Evolutionary conservation across 2,113 vertebrate genomes (phyloP).

Genomic region (Psophia crepitans): DNA sequence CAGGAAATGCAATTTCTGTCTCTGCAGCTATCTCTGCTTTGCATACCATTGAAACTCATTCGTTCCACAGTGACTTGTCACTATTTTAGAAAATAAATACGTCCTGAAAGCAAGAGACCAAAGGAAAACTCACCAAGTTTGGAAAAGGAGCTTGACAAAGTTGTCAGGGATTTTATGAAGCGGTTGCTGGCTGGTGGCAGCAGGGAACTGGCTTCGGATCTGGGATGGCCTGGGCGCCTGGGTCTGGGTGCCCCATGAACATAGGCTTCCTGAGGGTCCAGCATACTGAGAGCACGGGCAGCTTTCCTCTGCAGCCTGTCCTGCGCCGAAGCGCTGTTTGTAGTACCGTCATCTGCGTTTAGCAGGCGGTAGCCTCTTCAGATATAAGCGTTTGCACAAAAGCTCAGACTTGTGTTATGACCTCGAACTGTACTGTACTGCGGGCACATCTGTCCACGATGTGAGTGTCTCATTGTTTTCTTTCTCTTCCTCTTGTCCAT

Average conservation of each 20-base stretch:
- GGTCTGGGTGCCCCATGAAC: neutral
- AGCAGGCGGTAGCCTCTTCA: neutral
- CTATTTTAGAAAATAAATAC: neutral
- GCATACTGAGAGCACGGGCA: neutral
- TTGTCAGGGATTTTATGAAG: fast-evolving
- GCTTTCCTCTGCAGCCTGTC: neutral
- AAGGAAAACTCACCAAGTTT: neutral
- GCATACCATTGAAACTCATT: neutral
- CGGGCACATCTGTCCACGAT: fast-evolving
- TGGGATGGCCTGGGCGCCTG: neutral
- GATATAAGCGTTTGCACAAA: fast-evolving
- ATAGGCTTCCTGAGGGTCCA: neutral
- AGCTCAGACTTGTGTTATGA: neutral
- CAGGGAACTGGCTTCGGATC: neutral
- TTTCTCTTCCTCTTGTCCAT: neutral
- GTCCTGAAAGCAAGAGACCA: neutral
- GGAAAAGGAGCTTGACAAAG: neutral
- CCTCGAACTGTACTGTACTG: neutral
- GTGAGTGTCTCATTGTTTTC: neutral
- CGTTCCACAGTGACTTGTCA: neutral
- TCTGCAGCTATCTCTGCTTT: neutral
- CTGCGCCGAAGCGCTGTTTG: neutral
- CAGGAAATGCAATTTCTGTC: neutral
- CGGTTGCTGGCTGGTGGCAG: neutral
- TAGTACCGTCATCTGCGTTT: fast-evolving